These are phyloP conservation scores for Sebastolobus alascanus DNA, from an alignment of 2,797 vertebrate species.

Conservation along the genomic window DNA sequence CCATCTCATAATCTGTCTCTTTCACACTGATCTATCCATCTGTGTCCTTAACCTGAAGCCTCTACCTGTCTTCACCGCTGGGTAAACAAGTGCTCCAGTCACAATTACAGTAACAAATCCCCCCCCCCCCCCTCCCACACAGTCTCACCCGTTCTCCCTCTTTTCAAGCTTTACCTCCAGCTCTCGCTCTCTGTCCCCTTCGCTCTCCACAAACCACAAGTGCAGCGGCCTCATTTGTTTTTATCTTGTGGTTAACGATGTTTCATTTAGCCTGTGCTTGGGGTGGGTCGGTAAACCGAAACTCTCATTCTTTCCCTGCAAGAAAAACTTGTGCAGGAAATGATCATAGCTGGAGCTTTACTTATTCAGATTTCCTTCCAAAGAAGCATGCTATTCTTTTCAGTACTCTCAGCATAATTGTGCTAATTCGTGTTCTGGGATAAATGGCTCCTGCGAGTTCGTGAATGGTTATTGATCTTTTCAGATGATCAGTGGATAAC, in stretches of 20 bases:
- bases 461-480: conserved; percentile 25
- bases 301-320: conserved; percentile 12
- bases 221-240: conserved; percentile 69
- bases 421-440: neutral
- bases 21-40: conserved; percentile 59
- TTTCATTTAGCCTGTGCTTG: conserved; percentile 52
- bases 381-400: neutral
- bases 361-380: conserved; percentile 17
- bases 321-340: conserved; percentile 23
- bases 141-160: conserved; percentile 30
- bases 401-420: neutral
- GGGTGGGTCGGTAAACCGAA: conserved; percentile 35
- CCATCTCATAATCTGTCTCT: conserved; percentile 57
- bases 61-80: conserved; percentile 46
- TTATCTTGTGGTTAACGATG: conserved; percentile 62
- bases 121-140: conserved; percentile 44
- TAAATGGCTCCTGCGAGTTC: conserved; percentile 7
- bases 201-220: conserved; percentile 54
- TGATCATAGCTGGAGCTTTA: conserved; percentile 3
- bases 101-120: conserved; percentile 74
- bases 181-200: conserved; percentile 29
- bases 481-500: neutral
- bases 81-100: conserved; percentile 58
- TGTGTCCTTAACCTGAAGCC: conserved; percentile 59
- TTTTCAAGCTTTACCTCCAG: conserved; percentile 49